Base-by-base conservation (phyloP, 2,888 invertebrate species). In the Callinectes sapidus region DNA sequence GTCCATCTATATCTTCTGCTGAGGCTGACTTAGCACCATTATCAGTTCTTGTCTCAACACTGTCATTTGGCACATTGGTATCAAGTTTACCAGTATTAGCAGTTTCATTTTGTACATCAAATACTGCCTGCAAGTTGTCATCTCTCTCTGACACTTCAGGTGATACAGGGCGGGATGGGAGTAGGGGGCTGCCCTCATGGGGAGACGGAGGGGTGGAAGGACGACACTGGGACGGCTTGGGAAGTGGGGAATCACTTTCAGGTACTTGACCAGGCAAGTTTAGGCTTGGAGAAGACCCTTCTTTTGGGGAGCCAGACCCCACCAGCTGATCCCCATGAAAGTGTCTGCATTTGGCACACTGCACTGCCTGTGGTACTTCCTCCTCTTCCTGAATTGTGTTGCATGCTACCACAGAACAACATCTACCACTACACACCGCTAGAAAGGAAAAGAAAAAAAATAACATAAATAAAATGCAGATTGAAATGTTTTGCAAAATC, bases 371-470 rank as follows among this genome's bases (percentile, higher is more conserved):
- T 35, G 90, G 89, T 85, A 81, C 55, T 90, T 93, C 93, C 87
- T 93, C 93, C 88, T 92, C 90, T 85, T 92, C 92, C 77, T 89
- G 90, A 86, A 90, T 93, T 92, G 90, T 90, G 93, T 92, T 90
- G 93, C 93, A 93, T 93, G 93, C 93, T 93, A 93, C 93, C 91
- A 93, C 92, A 86, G 93, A 93, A 93, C 93, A 93, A 92, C 93
- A 93, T 92, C 92, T 93, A 93, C 93, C 92, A 92, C 93, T 93
- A 93, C 93, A 93, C 93, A 93, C 90, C 85, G 92, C 93, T 93
- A 93, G 92, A 93, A 93, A 92, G 89, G 92, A 93, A 93, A 93
- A 92, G 88, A 92, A 93, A 90, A 81, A 93, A 93, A 92, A 91
- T 91, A 61, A 93, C 81, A 81, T 91, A 91, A 91, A 91, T 91